Conservation (phyloP, 2,888 invertebrate species). For the Drosophila leonis region DNA sequence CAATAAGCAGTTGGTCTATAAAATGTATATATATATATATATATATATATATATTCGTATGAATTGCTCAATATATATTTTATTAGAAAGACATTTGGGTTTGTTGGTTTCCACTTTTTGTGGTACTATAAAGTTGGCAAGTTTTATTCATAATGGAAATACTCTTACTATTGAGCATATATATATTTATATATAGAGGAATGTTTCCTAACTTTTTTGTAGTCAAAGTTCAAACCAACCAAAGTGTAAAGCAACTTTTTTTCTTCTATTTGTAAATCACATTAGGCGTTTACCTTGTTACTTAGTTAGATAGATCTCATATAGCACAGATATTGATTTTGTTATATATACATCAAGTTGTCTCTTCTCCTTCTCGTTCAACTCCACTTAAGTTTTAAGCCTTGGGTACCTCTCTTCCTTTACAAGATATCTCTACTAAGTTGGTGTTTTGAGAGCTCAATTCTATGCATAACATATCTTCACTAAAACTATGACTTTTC, state of each 20-base stretch:
- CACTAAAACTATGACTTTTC: too few relatives aligned
- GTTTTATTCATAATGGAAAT: not conserved
- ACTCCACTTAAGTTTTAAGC: too few relatives aligned
- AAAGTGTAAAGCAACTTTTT: not conserved
- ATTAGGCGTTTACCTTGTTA: not conserved
- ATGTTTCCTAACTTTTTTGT: not conserved
- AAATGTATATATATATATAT: conserved; percentile 13
- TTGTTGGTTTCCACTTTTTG: conserved; percentile 28
- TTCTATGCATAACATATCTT: too few relatives aligned
- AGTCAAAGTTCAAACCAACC: not conserved
- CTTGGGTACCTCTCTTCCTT: too few relatives aligned
- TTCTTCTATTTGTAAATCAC: not conserved
- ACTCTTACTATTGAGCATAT: conserved; percentile 2
- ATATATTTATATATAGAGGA: not conserved
- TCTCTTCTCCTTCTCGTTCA: too few relatives aligned
- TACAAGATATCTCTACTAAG: too few relatives aligned
- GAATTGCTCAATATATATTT: conserved; percentile 70
- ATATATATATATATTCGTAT: conserved; percentile 9
- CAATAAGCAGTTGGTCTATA: conserved; percentile 25
- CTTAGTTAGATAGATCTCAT: not conserved
- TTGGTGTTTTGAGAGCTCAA: too few relatives aligned
- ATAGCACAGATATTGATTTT: too few relatives aligned
- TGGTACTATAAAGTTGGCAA: conserved; percentile 12
- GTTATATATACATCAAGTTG: too few relatives aligned
- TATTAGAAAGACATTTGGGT: conserved; percentile 67